phyloP scores from a whole-genome alignment of 2,113 vertebrate genomes.

The Paedocypris sp. region DNA sequence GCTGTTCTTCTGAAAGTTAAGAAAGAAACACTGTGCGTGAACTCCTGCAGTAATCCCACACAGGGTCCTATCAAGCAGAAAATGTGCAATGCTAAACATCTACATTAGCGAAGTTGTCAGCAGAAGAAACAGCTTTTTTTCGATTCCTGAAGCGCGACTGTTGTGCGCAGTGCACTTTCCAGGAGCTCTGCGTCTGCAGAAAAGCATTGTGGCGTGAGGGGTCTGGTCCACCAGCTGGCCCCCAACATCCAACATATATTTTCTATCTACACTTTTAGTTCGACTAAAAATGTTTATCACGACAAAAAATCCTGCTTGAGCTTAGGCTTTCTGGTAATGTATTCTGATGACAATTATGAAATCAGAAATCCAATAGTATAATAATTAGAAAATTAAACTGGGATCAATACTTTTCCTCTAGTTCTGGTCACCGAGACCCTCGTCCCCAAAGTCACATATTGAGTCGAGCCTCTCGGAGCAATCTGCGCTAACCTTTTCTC shows the following conservation, averaged over 20 bases:
- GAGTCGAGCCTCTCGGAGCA: slow-evolving; percentile 56
- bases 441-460: slow-evolving; percentile 5
- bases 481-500: slow-evolving; percentile 60
- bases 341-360: slow-evolving; percentile 67
- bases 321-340: slow-evolving; percentile 63
- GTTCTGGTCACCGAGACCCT: slow-evolving; percentile 31
- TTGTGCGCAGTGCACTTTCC: slow-evolving; percentile 60
- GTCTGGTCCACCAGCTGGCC: slow-evolving; percentile 55
- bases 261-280: slow-evolving; percentile 35
- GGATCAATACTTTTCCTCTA: slow-evolving; percentile 58
- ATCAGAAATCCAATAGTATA: slow-evolving; percentile 72
- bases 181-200: slow-evolving; percentile 49
- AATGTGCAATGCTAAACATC: slow-evolving; percentile 67
- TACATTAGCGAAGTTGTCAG: slow-evolving; percentile 29
- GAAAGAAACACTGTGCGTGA: background rate
- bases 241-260: slow-evolving; percentile 55
- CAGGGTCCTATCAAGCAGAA: slow-evolving; percentile 64
- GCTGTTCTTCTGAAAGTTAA: background rate
- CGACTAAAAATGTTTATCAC: slow-evolving; percentile 56
- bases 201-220: slow-evolving; percentile 3
- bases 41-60: slow-evolving; percentile 11
- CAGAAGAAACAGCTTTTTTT: slow-evolving; percentile 23
- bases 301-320: slow-evolving; percentile 66
- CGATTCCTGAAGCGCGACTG: slow-evolving; percentile 19
- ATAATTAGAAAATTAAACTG: slow-evolving; percentile 68